Evolutionary conservation across 1,140 invertebrate species (phyloP).

Genomic region (Achroia grisella): DNA sequence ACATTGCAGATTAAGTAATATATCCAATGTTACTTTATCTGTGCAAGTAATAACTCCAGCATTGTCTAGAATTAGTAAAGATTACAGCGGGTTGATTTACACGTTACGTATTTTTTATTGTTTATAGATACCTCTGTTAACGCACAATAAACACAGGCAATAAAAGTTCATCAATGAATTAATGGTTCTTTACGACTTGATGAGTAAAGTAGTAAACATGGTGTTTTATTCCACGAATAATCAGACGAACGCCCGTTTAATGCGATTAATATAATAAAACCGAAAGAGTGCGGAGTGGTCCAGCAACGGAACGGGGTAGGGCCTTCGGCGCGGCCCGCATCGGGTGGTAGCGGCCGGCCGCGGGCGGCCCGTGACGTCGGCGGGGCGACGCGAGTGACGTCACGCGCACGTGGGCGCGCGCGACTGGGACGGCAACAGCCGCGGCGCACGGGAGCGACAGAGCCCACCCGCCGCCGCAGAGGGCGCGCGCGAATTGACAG

Average conservation of each 20-base stretch:
- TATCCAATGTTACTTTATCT: no score
- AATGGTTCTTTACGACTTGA: no score
- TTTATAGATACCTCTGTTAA: no score
- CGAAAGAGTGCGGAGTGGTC: not conserved
- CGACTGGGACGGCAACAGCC: conserved; percentile 30
- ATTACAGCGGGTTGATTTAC: no score
- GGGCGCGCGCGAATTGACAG: conserved; percentile 54
- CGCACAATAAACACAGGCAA: no score
- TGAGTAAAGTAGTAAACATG: no score
- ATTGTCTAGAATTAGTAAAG: no score
- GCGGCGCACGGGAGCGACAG: conserved; percentile 13
- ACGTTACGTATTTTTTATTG: no score
- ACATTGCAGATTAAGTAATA: no score
- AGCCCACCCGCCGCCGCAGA: conserved; percentile 23
- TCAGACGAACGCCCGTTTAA: not conserved
- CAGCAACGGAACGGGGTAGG: conserved; percentile 7
- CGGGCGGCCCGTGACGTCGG: conserved; percentile 47
- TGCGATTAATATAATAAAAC: not conserved
- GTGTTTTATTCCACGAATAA: not conserved
- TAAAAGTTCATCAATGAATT: no score
- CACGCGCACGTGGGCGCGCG: conserved; percentile 62
- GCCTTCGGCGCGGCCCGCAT: conserved; percentile 12
- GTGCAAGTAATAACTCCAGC: no score
- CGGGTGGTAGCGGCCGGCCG: conserved; percentile 11
- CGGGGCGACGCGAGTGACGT: conserved; percentile 48